A percentile compares a stretch with the other conserved stretches of the same genome.
Conservation (phyloP, 2,797 vertebrate species). For the Podarcis siculus region DNA sequence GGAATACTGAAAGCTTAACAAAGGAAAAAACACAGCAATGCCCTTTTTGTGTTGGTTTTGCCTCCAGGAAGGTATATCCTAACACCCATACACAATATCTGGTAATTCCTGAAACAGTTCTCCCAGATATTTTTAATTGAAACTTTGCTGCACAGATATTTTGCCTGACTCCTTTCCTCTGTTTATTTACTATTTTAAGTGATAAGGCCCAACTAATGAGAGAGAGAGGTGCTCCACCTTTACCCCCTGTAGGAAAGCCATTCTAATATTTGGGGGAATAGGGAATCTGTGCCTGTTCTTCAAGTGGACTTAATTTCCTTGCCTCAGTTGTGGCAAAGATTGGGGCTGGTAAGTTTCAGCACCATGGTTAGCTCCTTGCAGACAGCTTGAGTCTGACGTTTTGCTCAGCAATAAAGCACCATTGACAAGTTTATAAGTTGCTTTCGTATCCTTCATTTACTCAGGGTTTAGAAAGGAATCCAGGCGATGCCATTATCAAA, state of each 20-base stretch:
- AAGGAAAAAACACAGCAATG: not conserved
- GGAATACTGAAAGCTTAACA: not conserved
- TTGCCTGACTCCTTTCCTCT: not conserved
- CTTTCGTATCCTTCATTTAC: too few species aligned
- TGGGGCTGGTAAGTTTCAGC: not conserved
- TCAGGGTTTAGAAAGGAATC: not conserved
- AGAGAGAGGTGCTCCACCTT: not conserved
- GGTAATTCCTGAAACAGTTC: too few species aligned
- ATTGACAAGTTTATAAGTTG: not conserved
- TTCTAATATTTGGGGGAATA: not conserved
- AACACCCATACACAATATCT: not conserved
- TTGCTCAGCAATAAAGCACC: not conserved
- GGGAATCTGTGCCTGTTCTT: not conserved
- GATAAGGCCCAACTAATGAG: not conserved
- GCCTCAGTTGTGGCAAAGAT: accelerated
- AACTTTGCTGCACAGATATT: not conserved
- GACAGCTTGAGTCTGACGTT: not conserved
- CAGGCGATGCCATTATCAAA: not conserved
- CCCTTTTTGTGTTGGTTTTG: not conserved
- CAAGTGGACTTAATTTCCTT: not conserved
- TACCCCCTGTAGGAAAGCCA: not conserved
- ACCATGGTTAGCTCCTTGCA: conserved; percentile 30
- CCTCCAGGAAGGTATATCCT: not conserved
- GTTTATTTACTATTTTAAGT: not conserved
- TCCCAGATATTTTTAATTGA: not conserved